These are phyloP conservation scores for Discoglossus pictus DNA, from an alignment of 2,797 vertebrate genomes.

Conservation along the genomic window DNA sequence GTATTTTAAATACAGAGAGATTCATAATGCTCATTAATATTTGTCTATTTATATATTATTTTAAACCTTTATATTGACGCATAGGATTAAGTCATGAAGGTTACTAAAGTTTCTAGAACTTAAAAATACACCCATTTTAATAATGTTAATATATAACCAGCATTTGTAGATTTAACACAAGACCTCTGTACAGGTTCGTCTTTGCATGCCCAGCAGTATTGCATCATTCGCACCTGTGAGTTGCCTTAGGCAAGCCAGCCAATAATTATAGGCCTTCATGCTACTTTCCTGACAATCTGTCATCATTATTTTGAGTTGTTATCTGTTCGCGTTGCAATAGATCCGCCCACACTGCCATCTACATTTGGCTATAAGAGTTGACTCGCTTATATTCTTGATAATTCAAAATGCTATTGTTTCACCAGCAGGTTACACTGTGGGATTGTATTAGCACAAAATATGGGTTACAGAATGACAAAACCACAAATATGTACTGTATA, in stretches of 20 bases:
- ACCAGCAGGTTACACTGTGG: conserved; percentile 39
- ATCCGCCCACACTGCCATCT: conserved; percentile 39
- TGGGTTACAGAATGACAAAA: background rate
- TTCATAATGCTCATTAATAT: too few species aligned
- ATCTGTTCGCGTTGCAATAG: conserved; percentile 60
- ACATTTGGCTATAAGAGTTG: conserved; percentile 39
- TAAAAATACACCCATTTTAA: conserved; percentile 20
- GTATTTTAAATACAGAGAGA: too few species aligned
- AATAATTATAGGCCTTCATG: conserved; percentile 80
- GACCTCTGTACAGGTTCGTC: conserved; percentile 67
- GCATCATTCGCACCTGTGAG: conserved; percentile 83
- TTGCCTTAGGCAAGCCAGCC: conserved; percentile 78
- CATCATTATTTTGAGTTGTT: conserved; percentile 72
- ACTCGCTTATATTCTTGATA: background rate
- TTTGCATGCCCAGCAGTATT: conserved; percentile 75
- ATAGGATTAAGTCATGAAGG: background rate
- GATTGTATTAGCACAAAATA: conserved; percentile 4
- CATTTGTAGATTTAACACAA: conserved; percentile 64
- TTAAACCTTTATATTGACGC: too few species aligned
- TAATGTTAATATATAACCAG: conserved; percentile 25
- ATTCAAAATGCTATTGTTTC: conserved; percentile 20
- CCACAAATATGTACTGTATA: background rate
- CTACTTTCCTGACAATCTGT: conserved; percentile 82
- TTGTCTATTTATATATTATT: background rate
- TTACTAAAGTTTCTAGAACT: conserved; percentile 7